Conservation (phyloP, 2,113 vertebrate species). For the Pitta sordida region DNA sequence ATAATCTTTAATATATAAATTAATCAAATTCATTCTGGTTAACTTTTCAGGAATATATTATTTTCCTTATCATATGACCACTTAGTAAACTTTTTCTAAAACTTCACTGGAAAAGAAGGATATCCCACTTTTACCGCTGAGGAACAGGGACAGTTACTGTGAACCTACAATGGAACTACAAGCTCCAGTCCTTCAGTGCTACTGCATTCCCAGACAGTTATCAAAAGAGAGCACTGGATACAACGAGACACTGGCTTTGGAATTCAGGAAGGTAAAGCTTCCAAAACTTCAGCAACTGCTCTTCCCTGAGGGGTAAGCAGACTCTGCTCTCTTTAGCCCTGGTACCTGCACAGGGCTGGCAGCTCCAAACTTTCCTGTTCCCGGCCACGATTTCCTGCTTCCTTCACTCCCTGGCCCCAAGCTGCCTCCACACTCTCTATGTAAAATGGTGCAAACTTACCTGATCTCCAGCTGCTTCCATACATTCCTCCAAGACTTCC, state of each 20-base stretch:
- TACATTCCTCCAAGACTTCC: background rate
- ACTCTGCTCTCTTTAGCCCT: background rate
- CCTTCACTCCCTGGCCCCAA: background rate
- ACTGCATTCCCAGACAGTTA: fast-evolving
- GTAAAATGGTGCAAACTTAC: background rate
- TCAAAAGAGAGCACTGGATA: background rate
- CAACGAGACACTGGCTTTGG: background rate
- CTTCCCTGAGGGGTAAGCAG: background rate
- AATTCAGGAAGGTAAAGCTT: background rate
- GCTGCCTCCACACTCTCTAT: background rate
- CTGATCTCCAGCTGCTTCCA: background rate
- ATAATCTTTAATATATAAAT: background rate
- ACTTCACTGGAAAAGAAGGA: background rate
- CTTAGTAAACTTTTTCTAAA: background rate
- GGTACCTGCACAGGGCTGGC: background rate
- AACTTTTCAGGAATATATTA: background rate
- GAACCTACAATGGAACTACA: background rate
- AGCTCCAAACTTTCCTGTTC: background rate
- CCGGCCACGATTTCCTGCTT: background rate
- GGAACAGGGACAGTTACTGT: background rate
- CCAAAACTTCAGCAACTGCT: background rate
- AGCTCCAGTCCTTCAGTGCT: background rate
- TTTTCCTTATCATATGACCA: background rate
- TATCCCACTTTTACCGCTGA: background rate
- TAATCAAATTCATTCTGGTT: background rate